Evolutionary conservation across 2,113 vertebrate species (phyloP).

Genomic region (Petaurus breviceps): DNA sequence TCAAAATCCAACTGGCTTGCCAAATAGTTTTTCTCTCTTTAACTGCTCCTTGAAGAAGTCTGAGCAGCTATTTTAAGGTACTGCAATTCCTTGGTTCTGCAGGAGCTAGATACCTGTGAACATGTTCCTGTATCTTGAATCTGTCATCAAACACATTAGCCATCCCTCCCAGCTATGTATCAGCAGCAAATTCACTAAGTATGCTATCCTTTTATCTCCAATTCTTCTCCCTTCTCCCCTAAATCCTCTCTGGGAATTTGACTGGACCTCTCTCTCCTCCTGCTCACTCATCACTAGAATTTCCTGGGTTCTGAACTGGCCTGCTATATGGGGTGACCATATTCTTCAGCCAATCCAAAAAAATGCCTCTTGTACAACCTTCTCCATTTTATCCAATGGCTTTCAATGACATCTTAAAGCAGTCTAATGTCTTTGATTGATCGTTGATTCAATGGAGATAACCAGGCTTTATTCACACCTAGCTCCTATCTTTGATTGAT

Average conservation of each 20-base stretch:
- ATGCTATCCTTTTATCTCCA: not conserved
- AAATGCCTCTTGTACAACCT: not conserved
- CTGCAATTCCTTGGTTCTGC: not conserved
- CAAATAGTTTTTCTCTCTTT: not conserved
- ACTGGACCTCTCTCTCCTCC: not conserved
- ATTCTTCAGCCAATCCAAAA: not conserved
- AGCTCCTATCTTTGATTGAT: not conserved
- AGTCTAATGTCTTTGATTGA: not conserved
- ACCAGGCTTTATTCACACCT: not conserved
- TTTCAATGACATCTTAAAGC: not conserved
- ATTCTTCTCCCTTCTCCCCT: not conserved
- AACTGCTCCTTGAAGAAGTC: not conserved
- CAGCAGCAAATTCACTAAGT: not conserved
- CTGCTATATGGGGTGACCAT: not conserved
- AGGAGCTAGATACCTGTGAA: not conserved
- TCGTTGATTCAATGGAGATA: not conserved
- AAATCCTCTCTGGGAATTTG: not conserved
- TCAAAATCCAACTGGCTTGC: not conserved
- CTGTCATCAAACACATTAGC: no score
- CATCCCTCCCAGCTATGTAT: not conserved
- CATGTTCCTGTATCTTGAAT: not conserved
- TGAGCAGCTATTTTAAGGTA: not conserved
- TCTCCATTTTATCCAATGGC: not conserved
- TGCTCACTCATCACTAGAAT: not conserved
- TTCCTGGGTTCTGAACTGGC: not conserved